phyloP scores from a whole-genome alignment of 2,888 invertebrate genomes.

The Auanema sp. region DNA sequence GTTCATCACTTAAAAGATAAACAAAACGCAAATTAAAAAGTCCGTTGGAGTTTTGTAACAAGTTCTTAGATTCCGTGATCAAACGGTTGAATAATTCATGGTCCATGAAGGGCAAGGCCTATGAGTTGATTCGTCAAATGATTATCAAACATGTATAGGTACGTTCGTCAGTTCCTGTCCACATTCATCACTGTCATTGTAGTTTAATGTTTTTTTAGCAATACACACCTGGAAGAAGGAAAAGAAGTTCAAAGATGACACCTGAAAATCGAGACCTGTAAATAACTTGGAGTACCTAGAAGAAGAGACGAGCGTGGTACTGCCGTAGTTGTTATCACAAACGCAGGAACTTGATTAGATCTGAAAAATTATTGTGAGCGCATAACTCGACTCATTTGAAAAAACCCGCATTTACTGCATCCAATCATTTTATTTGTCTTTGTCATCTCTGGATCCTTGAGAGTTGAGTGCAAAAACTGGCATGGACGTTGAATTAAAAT shows the following conservation, averaged over 20 bases:
- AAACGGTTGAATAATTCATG: constrained; percentile 37
- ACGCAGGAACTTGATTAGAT: constrained; percentile 9
- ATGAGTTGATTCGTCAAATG: constrained; percentile 8
- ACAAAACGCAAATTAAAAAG: constrained; percentile 30
- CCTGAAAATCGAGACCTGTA: constrained; percentile 17
- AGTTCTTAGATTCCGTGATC: constrained; percentile 30
- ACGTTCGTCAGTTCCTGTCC: background rate
- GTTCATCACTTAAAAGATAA: constrained; percentile 32
- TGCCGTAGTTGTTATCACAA: constrained; percentile 27
- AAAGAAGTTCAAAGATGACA: background rate
- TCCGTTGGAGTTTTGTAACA: constrained; percentile 33
- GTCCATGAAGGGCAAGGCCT: constrained; percentile 39
- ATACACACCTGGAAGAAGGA: background rate
- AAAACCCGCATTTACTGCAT: background rate
- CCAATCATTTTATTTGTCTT: background rate
- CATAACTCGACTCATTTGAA: background rate
- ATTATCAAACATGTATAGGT: background rate
- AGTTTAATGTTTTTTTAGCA: background rate
- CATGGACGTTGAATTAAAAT: no score
- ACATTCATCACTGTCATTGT: constrained; percentile 1
- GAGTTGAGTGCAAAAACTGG: background rate
- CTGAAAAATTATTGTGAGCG: background rate
- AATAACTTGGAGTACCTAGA: constrained; percentile 27
- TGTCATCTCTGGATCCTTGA: background rate
- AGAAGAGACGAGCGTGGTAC: constrained; percentile 28